phyloP scores from a whole-genome alignment of 2,888 invertebrate genomes.

The Sphaerophoria taeniata region DNA sequence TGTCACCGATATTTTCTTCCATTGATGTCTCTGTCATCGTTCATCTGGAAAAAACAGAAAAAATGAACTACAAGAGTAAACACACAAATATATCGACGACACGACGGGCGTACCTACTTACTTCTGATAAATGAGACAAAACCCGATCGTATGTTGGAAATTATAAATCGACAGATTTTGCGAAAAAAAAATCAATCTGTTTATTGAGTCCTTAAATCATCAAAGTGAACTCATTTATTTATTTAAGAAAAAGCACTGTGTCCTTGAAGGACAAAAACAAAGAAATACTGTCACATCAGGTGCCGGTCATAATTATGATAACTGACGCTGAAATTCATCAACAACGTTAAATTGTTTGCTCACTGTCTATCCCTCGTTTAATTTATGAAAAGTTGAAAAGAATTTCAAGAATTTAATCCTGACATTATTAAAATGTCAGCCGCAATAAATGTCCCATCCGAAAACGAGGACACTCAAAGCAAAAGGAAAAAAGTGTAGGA shows the following conservation, averaged over 20 bases:
- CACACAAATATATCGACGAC: neutral
- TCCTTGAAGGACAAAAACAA: neutral
- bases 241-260: neutral
- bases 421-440: slow-evolving; percentile 60
- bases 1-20: slow-evolving; percentile 70
- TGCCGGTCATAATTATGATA: slow-evolving; percentile 60
- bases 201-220: slow-evolving; percentile 24
- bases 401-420: slow-evolving; percentile 51
- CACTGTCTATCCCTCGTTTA: slow-evolving; percentile 38
- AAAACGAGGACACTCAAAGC: neutral
- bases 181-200: slow-evolving; percentile 22
- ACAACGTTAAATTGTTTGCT: slow-evolving; percentile 46
- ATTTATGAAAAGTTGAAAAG: slow-evolving; percentile 55
- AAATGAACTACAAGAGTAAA: neutral
- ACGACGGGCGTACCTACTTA: slow-evolving; percentile 20
- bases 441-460: slow-evolving; percentile 50
- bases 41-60: slow-evolving; percentile 36
- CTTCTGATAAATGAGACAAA: slow-evolving; percentile 17
- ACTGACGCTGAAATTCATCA: slow-evolving; percentile 63
- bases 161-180: neutral
- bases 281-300: slow-evolving; percentile 40
- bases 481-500: no score
- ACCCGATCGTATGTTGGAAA: neutral
- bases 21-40: slow-evolving; percentile 69
- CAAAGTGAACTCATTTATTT: slow-evolving; percentile 5